Percentiles rank a stretch among this genome's conserved stretches.
Conservation (phyloP, 2,113 vertebrate species). For the Vombatus ursinus region DNA sequence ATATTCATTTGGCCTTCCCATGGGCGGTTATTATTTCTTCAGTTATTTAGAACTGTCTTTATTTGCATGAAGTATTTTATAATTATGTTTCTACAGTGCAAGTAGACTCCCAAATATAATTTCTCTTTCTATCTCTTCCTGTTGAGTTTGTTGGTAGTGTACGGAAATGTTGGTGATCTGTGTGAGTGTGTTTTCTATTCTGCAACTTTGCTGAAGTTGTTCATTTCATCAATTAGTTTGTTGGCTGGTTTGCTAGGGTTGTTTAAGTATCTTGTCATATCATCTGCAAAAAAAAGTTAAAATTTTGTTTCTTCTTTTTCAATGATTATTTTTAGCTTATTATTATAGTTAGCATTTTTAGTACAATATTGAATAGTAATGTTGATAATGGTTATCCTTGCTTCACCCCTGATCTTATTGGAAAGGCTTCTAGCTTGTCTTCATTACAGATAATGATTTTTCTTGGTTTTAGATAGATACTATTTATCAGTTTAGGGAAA, state of each 20-base stretch:
- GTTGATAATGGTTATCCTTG: no score
- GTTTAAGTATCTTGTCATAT: neutral
- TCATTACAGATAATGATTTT: no score
- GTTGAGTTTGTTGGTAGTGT: neutral
- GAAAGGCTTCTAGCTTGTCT: no score
- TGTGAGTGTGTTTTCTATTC: neutral
- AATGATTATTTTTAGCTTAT: no score
- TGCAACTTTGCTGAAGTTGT: neutral
- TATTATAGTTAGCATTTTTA: neutral
- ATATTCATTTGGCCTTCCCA: neutral
- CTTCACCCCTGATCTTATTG: no score
- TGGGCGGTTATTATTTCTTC: neutral
- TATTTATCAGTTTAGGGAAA: no score
- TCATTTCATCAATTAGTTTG: neutral
- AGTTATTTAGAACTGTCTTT: neutral
- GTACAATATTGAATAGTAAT: neutral
- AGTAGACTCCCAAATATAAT: neutral
- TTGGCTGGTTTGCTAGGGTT: neutral
- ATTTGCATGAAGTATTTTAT: neutral
- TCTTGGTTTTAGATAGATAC: no score
- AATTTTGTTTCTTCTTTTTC: no score
- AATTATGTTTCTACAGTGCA: neutral
- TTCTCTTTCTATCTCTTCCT: neutral
- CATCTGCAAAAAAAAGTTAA: neutral
- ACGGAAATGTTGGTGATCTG: neutral